phyloP scores from a whole-genome alignment of 1,140 invertebrate genomes.

The Cryptotermes secundus region DNA sequence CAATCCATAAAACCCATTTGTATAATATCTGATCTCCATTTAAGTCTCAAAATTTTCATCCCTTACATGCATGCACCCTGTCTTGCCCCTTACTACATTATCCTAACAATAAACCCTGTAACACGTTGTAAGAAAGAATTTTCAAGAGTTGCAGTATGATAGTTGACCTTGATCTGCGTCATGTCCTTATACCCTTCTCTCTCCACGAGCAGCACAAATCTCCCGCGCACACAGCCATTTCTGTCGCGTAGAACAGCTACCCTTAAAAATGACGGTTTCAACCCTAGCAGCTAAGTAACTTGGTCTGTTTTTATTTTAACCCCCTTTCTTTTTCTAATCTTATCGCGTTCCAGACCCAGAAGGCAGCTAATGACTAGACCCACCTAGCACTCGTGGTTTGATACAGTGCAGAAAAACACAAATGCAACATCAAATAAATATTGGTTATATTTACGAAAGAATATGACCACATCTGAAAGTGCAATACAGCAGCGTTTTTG shows the following conservation, averaged over 20 bases:
- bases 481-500: too few species aligned
- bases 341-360: background rate
- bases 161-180: background rate
- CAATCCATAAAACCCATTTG: too few species aligned
- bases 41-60: too few species aligned
- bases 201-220: background rate
- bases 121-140: too few species aligned
- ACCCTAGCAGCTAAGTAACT: background rate
- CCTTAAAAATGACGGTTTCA: background rate
- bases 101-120: too few species aligned
- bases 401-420: background rate
- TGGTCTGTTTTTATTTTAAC: conserved; percentile 14
- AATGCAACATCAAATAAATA: background rate
- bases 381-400: background rate
- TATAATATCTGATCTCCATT: too few species aligned
- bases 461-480: too few species aligned
- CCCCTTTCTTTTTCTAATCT: background rate
- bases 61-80: background rate
- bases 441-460: too few species aligned
- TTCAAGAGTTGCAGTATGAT: background rate
- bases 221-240: too few species aligned
- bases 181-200: background rate
- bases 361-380: background rate
- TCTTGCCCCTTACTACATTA: background rate
- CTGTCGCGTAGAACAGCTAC: background rate